phyloP scores from a whole-genome alignment of 2,888 invertebrate genomes.

The Platycheirus albimanus region DNA sequence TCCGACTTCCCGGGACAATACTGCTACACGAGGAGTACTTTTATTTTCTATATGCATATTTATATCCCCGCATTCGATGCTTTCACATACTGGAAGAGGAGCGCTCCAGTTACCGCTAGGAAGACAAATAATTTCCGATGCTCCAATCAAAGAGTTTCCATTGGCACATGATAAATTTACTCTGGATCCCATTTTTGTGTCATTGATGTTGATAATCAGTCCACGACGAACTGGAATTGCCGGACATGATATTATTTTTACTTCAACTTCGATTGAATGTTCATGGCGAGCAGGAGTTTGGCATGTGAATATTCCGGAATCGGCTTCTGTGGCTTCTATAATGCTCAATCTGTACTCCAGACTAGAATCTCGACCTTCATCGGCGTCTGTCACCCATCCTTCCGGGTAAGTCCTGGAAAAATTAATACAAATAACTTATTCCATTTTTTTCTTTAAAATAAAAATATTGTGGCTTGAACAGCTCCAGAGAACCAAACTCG shows the following conservation, averaged over 20 bases:
- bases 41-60: constrained; percentile 84
- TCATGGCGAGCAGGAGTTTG: constrained; percentile 92
- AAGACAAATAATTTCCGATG: constrained; percentile 88
- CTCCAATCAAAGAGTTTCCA: constrained; percentile 91
- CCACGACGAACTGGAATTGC: constrained; percentile 89
- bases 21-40: constrained; percentile 87
- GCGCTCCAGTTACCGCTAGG: constrained; percentile 94
- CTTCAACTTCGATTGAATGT: constrained; percentile 91
- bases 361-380: constrained; percentile 89
- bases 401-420: constrained; percentile 86
- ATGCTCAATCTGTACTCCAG: constrained; percentile 92
- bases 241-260: constrained; percentile 91
- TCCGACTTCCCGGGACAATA: constrained; percentile 91
- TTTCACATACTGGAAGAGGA: constrained; percentile 91
- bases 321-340: constrained; percentile 90
- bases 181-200: constrained; percentile 89
- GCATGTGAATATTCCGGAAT: constrained; percentile 93
- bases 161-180: constrained; percentile 90
- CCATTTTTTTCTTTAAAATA: too few relatives aligned
- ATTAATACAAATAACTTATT: not conserved
- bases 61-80: constrained; percentile 93
- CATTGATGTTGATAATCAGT: constrained; percentile 87
- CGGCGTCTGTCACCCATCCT: constrained; percentile 90
- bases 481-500: too few relatives aligned
- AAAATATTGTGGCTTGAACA: too few relatives aligned